Conservation (phyloP, 92 coral and sea anemone genomes). For the Pocillopora meandrina region DNA sequence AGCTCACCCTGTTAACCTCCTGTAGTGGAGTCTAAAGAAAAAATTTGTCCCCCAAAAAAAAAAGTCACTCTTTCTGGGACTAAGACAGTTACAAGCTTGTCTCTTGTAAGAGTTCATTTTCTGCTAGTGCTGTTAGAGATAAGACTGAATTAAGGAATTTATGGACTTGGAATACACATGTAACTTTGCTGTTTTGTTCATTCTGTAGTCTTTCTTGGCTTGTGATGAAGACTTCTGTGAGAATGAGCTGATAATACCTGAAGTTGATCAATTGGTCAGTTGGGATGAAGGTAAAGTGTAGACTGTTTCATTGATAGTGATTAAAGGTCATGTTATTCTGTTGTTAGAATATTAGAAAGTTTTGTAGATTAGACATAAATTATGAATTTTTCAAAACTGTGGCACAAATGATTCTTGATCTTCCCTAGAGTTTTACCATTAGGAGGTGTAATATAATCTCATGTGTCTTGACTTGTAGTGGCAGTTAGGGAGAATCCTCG, state of each 20-base stretch:
- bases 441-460: background rate
- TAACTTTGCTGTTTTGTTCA: background rate
- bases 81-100: no score
- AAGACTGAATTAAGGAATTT: no score
- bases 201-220: slow-evolving; percentile 78
- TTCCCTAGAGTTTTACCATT: no score
- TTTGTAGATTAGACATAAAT: no score
- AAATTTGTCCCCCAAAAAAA: no score
- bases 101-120: no score
- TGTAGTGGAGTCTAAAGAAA: no score
- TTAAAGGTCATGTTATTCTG: background rate
- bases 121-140: no score
- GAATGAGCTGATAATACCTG: slow-evolving; percentile 61
- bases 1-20: no score
- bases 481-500: slow-evolving; percentile 74
- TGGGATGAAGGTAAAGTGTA: slow-evolving; percentile 89
- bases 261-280: slow-evolving; percentile 66
- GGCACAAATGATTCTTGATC: no score
- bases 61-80: no score
- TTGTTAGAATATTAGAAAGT: background rate
- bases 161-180: background rate
- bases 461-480: slow-evolving; percentile 22
- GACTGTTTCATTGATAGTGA: background rate
- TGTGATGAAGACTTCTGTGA: slow-evolving; percentile 66
- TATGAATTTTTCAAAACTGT: no score